These are phyloP conservation scores for Ditula angustiorana DNA, from an alignment of 2,888 invertebrate genomes.

Conservation along the genomic window DNA sequence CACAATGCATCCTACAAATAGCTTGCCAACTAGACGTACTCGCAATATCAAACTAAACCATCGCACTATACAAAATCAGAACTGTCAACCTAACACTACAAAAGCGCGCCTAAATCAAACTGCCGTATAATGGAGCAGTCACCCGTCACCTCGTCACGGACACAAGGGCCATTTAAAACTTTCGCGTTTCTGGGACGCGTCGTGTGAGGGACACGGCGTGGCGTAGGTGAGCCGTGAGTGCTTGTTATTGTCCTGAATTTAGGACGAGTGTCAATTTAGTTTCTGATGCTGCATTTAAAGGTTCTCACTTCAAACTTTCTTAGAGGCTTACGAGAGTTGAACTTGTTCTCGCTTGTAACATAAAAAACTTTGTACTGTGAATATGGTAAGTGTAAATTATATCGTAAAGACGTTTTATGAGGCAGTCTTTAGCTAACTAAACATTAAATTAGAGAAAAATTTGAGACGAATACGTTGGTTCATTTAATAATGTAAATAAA, in stretches of 20 bases:
- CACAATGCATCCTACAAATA: neutral
- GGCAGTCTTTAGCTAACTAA: too few species aligned
- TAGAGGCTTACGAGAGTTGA: neutral
- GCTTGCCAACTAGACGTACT: neutral
- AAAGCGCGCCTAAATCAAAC: conserved; percentile 23
- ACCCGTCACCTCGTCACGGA: conserved; percentile 18
- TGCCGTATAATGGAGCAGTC: conserved; percentile 11
- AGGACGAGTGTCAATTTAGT: neutral
- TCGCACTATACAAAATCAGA: conserved; percentile 2
- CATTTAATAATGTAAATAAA: too few species aligned
- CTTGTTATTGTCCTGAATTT: neutral
- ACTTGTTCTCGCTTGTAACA: too few species aligned
- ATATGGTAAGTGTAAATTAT: too few species aligned
- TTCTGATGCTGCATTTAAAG: neutral
- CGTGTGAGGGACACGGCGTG: neutral
- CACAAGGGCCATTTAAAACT: conserved; percentile 27
- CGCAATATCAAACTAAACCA: neutral
- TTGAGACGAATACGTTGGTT: too few species aligned
- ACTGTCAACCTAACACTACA: conserved; percentile 15
- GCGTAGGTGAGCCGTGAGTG: neutral
- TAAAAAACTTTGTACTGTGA: too few species aligned
- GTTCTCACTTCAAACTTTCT: neutral
- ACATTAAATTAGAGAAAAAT: too few species aligned
- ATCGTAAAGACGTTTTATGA: too few species aligned
- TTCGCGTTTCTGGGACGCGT: conserved; percentile 5